Percentiles rank a stretch among this genome's conserved stretches.
phyloP scores from a whole-genome alignment of 2,888 invertebrate species.

The Ormyrus rosae region DNA sequence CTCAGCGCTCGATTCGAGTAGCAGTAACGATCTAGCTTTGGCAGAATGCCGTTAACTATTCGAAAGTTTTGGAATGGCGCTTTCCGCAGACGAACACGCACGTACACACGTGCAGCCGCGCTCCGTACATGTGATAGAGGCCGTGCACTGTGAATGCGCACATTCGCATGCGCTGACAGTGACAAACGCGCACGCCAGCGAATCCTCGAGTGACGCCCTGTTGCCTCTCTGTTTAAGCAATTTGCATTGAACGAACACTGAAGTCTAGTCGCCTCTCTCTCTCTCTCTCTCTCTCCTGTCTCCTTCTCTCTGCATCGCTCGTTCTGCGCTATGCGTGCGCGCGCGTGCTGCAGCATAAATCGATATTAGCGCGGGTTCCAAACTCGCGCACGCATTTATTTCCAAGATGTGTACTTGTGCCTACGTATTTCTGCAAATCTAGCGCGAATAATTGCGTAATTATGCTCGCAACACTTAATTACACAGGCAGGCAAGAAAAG shows the following conservation, averaged over 20 bases:
- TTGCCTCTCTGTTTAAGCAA: constrained; percentile 59
- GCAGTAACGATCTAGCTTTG: constrained; percentile 14
- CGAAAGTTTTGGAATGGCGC: constrained; percentile 20
- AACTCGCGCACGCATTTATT: constrained; percentile 10
- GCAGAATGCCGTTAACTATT: constrained; percentile 37
- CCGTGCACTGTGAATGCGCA: constrained; percentile 43
- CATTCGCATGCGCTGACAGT: constrained; percentile 56
- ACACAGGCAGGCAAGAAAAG: neutral
- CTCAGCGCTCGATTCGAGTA: neutral
- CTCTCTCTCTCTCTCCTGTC: neutral
- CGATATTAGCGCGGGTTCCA: constrained; percentile 2
- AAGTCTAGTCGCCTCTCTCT: constrained; percentile 17
- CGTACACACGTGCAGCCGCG: too few species aligned
- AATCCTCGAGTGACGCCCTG: constrained; percentile 58
- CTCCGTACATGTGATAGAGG: constrained; percentile 11
- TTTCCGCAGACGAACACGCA: too few species aligned
- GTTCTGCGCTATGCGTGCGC: neutral
- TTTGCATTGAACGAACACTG: constrained; percentile 59
- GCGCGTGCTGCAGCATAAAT: constrained; percentile 12
- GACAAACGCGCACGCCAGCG: constrained; percentile 57
- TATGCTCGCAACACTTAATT: neutral
- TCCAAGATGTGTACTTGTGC: constrained; percentile 15
- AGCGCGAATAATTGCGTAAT: constrained; percentile 20
- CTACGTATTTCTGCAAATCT: constrained; percentile 19
- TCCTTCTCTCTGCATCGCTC: too few species aligned